Base-by-base conservation (phyloP, 2,113 vertebrate genomes). In the Zosterops hypoxanthus region DNA sequence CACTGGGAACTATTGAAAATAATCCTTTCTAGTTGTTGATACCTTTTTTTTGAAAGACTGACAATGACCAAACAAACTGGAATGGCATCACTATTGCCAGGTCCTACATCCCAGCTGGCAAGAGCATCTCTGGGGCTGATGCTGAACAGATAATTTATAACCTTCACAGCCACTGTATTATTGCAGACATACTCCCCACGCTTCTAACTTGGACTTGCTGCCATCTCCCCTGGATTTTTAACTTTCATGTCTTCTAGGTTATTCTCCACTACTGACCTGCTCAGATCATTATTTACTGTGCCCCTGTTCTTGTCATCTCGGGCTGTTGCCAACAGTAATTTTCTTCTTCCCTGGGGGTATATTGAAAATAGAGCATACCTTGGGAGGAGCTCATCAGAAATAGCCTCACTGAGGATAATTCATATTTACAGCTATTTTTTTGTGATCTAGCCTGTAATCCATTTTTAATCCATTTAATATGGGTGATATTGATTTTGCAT, bases 371-470 rank as follows among this genome's bases (percentile, higher is more conserved):
- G 55, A 91, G 26, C 61, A 69, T 49, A 80, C 46, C 26, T 76
- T 79, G 46, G 23, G 81, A 91, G 75, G 23, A 77, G 26, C 66
- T 82, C 14, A 66, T 57, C 63, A 94, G 59, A 82, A 94, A 85
- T 18, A 80, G 44, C 42, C 85, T 70, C 2, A 1, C 42, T 66
- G 59, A 88, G 44, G 59, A 66, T 17, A 86, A 86, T 83, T 82
- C 33, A 22, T 66, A 86, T 90, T 96, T 92, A 82, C 55, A 91
- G 68, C 33, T 66, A n/a, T 90, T 94, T 93, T 93, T 71, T 82
- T 73, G 55, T 56, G 52, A 88, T 79, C 75, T 64, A 57, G 50
- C 17, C 64, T 57, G n/a, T 82, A 72, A 90, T 73, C 73, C 73
- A 64, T 57, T 83, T 95, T 86, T 80, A 88, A 95, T 88, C 64